Evolutionary conservation across 2,113 vertebrate genomes (phyloP), one percentile per base, ranked within the genome.

Genomic region (Rallus limicola): DNA sequence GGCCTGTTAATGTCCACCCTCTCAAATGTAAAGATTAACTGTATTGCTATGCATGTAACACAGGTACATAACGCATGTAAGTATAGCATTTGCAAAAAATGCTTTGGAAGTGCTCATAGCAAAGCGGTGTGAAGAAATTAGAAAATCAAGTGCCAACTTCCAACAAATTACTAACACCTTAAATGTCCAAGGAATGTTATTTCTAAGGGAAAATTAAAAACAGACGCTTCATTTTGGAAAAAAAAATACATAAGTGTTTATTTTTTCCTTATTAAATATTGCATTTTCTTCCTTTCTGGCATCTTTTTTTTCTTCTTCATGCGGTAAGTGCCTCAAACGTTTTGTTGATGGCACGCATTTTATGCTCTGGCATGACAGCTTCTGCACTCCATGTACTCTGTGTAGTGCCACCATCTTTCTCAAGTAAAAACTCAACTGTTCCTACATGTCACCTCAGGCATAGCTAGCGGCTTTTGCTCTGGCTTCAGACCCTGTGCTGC

Each of bases 31-130:
- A 77, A 58, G 18, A 62, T 71, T 25, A 56, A 74, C 9, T 44
- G 6, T 42, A 11, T 31, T 75, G 34, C 67, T 46, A 8, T 26
- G 16, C 0, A 0, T 40, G 13, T 26, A 55, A 44, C 13, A 1
- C 26, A 78, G 64, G 24, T 78, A n/a, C 9, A 12, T 24, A 21
- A 36, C 9, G 10, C 21, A 26, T 38, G 2, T 52, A 64, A 40
- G n/a, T 24, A n/a, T 3, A 42, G 12, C n/a, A 38, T 71, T 76
- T 84, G 40, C 34, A 53, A 92, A 53, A 18, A 31, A 25, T 29
- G 24, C 56, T 86, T 72, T 82, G 65, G 55, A 69, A 69, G 3
- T 33, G 13, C 9, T 78, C 9, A 28, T 6, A 38, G 55, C 6
- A 16, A 82, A 82, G n/a, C 4, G 2, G 26, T 25, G 31, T n/a